A percentile compares a stretch with the other conserved stretches of the same genome.
Evolutionary conservation across 1,140 invertebrate genomes (phyloP).

Genomic region (Drosophila chauvacae): DNA sequence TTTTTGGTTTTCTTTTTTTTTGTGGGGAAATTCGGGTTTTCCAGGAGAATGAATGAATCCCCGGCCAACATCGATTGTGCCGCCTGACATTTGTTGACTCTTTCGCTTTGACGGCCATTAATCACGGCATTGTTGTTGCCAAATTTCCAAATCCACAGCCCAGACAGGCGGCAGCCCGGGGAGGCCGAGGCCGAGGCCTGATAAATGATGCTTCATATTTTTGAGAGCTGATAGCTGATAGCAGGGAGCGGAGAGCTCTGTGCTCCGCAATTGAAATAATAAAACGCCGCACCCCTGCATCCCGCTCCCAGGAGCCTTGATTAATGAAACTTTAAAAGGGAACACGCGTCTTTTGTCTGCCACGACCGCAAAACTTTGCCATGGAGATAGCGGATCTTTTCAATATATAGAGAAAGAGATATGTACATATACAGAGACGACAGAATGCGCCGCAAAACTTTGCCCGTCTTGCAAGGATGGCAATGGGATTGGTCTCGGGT

Average conservation of each 20-base stretch:
- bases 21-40: neutral
- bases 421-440: neutral
- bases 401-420: constrained; percentile 12
- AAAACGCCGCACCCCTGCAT: constrained; percentile 39
- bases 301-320: constrained; percentile 41
- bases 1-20: neutral
- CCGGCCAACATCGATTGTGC: constrained; percentile 10
- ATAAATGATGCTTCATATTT: constrained; percentile 81
- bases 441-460: constrained; percentile 48
- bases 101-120: constrained; percentile 82
- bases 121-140: constrained; percentile 80
- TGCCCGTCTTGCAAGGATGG: constrained; percentile 37
- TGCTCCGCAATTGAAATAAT: constrained; percentile 75
- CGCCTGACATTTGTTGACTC: constrained; percentile 78
- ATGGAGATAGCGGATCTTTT: constrained; percentile 53
- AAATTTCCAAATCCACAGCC: constrained; percentile 71
- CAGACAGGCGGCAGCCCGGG: constrained; percentile 26
- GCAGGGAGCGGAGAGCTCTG: neutral
- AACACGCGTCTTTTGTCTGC: constrained; percentile 67
- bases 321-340: constrained; percentile 81
- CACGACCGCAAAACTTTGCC: constrained; percentile 59
- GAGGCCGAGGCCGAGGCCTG: constrained; percentile 51
- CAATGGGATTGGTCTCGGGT: constrained; percentile 42
- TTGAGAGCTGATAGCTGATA: constrained; percentile 23
- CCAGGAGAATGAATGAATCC: neutral